Evolutionary conservation across 2,113 vertebrate species (phyloP).

Genomic region (Chionodraco myersi): DNA sequence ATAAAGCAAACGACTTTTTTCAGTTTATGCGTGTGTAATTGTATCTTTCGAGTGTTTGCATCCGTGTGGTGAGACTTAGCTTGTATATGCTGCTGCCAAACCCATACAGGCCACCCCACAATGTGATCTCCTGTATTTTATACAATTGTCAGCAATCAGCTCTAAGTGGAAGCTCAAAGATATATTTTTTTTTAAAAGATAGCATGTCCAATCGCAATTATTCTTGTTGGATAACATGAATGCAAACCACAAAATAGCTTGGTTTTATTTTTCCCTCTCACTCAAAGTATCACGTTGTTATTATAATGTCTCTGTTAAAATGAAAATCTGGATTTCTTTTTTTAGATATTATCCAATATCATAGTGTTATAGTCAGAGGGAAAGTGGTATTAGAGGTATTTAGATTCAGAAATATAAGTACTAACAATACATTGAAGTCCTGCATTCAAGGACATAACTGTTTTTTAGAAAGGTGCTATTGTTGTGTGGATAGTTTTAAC

Average conservation of each 20-base stretch:
- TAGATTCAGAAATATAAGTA: background rate
- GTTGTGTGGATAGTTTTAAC: background rate
- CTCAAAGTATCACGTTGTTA: background rate
- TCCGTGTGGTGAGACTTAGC: constrained; percentile 11
- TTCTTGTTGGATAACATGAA: constrained; percentile 10
- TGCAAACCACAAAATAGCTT: constrained; percentile 13
- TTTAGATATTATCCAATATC: constrained; percentile 2
- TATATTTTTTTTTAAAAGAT: background rate
- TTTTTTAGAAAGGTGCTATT: no score
- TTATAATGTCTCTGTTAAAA: constrained; percentile 16
- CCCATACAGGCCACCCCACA: constrained; percentile 11
- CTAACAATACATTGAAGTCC: background rate
- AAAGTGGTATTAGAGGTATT: background rate
- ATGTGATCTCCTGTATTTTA: constrained; percentile 33
- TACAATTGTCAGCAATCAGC: background rate
- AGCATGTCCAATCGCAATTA: background rate
- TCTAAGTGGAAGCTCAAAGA: constrained; percentile 9
- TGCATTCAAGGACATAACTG: no score
- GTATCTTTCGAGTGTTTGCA: constrained; percentile 32
- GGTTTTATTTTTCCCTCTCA: constrained; percentile 5
- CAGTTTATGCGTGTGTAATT: constrained; percentile 25
- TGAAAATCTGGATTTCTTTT: background rate
- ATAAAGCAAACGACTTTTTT: background rate
- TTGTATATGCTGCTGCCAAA: constrained; percentile 18
- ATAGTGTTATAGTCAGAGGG: background rate